Evolutionary conservation across 2,113 vertebrate genomes (phyloP).

Genomic region (Vidua macroura): DNA sequence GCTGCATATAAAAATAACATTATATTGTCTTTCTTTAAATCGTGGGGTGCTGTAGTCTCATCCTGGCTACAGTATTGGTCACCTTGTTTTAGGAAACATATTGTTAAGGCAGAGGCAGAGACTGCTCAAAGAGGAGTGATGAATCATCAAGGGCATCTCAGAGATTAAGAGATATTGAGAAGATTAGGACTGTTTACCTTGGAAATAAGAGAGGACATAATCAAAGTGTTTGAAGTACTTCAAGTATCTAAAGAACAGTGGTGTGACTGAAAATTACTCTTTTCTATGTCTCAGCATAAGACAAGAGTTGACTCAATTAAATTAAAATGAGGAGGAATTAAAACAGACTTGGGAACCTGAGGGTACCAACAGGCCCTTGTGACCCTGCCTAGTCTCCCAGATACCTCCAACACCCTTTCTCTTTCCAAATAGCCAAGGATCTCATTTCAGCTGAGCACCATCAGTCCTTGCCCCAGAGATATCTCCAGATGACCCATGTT

Average conservation of each 20-base stretch:
- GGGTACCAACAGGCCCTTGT: background rate
- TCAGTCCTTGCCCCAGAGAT: background rate
- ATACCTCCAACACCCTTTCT: background rate
- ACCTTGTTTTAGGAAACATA: background rate
- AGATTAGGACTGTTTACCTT: slow-evolving; percentile 1
- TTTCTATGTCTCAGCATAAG: background rate
- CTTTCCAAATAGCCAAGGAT: background rate
- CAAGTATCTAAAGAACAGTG: background rate
- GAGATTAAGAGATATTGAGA: background rate
- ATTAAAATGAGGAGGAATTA: background rate
- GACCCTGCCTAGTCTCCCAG: background rate
- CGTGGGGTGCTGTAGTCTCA: background rate
- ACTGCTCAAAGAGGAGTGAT: background rate
- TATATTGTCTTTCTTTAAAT: background rate
- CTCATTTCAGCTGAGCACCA: background rate
- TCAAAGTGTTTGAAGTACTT: slow-evolving; percentile 8
- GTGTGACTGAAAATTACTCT: background rate
- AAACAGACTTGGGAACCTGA: background rate
- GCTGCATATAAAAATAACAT: background rate
- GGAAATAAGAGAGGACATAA: background rate
- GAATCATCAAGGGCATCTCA: background rate
- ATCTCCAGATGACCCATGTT: fast-evolving
- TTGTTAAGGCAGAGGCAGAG: background rate
- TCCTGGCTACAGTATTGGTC: background rate
- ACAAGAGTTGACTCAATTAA: background rate